A percentile compares a stretch with the other conserved stretches of the same genome.
Conservation (phyloP, 2,888 invertebrate genomes). For the Magallana nippona region DNA sequence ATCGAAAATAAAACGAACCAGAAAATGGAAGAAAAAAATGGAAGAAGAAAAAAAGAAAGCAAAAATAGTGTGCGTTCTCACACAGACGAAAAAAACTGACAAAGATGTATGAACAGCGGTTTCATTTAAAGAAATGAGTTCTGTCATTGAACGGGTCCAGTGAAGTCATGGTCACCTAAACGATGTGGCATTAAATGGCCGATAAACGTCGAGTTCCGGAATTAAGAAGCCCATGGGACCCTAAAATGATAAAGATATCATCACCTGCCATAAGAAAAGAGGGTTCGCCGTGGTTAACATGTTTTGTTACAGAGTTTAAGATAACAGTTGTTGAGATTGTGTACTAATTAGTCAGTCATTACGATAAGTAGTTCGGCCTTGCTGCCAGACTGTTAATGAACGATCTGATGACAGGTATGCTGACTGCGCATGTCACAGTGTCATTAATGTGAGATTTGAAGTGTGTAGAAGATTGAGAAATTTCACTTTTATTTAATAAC, state of each 20-base stretch:
- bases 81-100: too few species aligned
- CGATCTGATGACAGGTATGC: not conserved
- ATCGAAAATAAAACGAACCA: too few species aligned
- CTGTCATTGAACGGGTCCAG: too few species aligned
- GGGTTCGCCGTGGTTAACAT: not conserved
- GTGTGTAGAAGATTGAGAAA: too few species aligned
- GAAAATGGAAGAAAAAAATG: too few species aligned
- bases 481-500: too few species aligned
- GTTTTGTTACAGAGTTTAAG: constrained; percentile 30
- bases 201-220: not conserved
- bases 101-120: too few species aligned
- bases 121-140: too few species aligned
- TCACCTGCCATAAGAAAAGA: constrained; percentile 9
- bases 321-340: constrained; percentile 22
- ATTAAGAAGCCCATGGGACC: not conserved
- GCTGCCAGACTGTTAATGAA: constrained; percentile 5
- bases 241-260: constrained; percentile 20
- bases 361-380: constrained; percentile 18
- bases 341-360: constrained; percentile 27
- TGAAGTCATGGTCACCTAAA: not conserved
- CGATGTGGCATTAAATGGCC: not conserved
- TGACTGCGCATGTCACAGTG: not conserved
- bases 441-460: too few species aligned
- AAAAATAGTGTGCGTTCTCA: too few species aligned
- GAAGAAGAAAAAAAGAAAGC: too few species aligned